Evolutionary conservation across 2,797 vertebrate genomes (phyloP), one percentile per base, ranked within the genome.

Genomic region (Sebastes taczanowskii): DNA sequence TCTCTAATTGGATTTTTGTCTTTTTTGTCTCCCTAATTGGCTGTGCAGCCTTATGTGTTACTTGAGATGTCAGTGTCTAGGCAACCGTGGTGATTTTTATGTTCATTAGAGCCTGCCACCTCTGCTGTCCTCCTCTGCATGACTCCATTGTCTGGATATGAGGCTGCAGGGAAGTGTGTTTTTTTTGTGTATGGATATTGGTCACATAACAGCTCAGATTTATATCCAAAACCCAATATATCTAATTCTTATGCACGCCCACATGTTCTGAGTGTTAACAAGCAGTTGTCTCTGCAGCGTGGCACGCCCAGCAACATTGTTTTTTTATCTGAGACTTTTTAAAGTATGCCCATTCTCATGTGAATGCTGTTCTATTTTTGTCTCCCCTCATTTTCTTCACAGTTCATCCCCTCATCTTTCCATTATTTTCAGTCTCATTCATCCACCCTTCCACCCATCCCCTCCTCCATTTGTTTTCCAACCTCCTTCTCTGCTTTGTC

Each of bases 101-200:
- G 62, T 77, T 88, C 82, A 87, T 89, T 89, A 78, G 66, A 77
- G 32, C 75, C 66, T 74, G 58, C 38, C 82, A 88, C 62, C 65
- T 67, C 46, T 56, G 55, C 84, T 68, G 66, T 83, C 76, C 73
- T 80, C 74, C 67, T 79, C 83, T 82, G 73, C 84, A 66, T 56
- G 66, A 30, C 60, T 81, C 77, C 69, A 60, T 23, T 14, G 55
- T 78, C 34, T 77, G 46, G 71, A 49, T 83, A 52, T 23, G 58
- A 81, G 42, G 30, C 75, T 74, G 63, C 61, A 42, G 64, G 38
- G 7, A 64, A 35, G 53, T 34, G 83, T 49, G 46, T 74, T 18
- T 66, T 25, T 25, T 55, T 58, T 56, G 53, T 73, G 25, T 63
- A 18, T 49, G 10, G 23, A 59, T 77, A 49, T 20, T 66, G 9